phyloP scores from a whole-genome alignment of 2,888 invertebrate genomes.

The Vanessa cardui region DNA sequence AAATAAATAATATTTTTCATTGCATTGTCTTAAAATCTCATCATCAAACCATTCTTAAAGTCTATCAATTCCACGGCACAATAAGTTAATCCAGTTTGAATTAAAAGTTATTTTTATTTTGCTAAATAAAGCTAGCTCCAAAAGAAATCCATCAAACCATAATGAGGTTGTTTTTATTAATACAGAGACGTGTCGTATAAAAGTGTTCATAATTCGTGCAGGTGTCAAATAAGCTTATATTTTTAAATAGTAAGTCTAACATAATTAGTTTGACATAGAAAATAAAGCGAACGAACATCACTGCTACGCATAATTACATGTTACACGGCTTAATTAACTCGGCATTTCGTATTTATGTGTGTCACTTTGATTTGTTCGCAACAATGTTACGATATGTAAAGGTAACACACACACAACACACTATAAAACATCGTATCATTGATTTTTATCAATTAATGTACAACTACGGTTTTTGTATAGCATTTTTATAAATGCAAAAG shows the following conservation, averaged over 20 bases:
- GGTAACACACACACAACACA: conserved; percentile 10
- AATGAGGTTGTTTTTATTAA: conserved; percentile 9
- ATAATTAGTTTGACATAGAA: conserved; percentile 32
- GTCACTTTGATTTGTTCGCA: conserved; percentile 17
- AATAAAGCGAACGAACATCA: conserved; percentile 29
- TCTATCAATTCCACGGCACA: too few species aligned
- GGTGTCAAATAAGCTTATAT: conserved; percentile 23
- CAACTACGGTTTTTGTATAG: neutral
- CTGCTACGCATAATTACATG: conserved; percentile 26
- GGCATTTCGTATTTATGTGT: conserved; percentile 28
- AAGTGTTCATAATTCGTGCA: conserved; percentile 18
- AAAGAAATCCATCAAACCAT: conserved; percentile 7
- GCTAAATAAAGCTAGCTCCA: neutral
- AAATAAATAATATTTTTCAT: too few species aligned
- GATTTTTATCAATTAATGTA: conserved; percentile 3
- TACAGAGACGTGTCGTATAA: conserved; percentile 10
- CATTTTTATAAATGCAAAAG: neutral
- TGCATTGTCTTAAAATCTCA: too few species aligned
- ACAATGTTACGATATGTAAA: conserved; percentile 16
- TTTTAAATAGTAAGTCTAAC: conserved; percentile 25
- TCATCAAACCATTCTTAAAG: too few species aligned
- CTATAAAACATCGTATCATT: neutral
- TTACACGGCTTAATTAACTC: conserved; percentile 29
- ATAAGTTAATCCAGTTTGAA: too few species aligned
- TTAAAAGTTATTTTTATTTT: neutral